phyloP scores from a whole-genome alignment of 2,888 invertebrate genomes.

The Cataglyphis albicans region DNA sequence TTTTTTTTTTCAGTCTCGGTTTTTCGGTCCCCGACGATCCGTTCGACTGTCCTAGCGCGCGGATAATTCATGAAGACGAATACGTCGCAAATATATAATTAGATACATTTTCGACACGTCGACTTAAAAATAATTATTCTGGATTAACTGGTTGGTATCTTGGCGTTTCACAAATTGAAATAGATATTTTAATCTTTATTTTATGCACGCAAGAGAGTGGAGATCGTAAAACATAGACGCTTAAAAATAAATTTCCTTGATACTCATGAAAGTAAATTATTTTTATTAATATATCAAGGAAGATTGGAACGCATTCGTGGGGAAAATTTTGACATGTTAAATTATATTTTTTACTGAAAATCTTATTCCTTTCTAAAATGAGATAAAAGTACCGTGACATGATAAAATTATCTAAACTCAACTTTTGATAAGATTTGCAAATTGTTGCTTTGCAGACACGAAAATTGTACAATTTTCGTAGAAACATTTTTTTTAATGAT shows the following conservation, averaged over 20 bases:
- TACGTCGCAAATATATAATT: neutral
- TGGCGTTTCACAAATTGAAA: neutral
- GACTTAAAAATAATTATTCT: neutral
- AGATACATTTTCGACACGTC: neutral
- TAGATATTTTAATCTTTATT: conserved; percentile 3
- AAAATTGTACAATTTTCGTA: neutral
- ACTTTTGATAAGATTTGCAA: neutral
- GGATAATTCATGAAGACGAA: neutral
- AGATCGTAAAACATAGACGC: neutral
- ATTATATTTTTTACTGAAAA: neutral
- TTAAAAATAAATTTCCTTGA: neutral
- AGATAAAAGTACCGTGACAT: neutral
- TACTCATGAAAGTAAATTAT: neutral
- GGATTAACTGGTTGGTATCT: neutral
- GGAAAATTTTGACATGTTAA: neutral
- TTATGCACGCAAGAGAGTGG: neutral
- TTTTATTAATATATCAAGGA: neutral
- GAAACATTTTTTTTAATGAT: neutral
- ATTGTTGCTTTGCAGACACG: neutral
- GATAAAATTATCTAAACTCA: neutral
- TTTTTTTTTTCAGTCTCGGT: conserved; percentile 16
- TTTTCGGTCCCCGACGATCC: neutral
- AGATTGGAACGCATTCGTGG: neutral
- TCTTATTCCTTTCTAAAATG: neutral
- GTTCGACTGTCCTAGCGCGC: neutral